These are phyloP conservation scores for Acrocephalus kingi DNA, from an alignment of 2,113 vertebrate genomes.

Conservation along the genomic window DNA sequence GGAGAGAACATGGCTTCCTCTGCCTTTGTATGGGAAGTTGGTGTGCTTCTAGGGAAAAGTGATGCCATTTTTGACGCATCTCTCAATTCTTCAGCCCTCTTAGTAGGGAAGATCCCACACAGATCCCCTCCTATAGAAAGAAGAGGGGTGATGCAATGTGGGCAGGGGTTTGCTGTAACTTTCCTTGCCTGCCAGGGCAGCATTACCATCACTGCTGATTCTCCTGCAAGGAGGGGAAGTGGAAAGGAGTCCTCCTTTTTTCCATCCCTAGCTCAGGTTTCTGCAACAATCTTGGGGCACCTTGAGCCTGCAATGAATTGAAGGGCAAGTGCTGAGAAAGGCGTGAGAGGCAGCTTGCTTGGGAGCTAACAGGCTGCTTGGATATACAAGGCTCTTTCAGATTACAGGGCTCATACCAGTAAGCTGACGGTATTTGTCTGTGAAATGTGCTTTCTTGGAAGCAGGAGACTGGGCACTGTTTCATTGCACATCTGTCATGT, in stretches of 20 bases:
- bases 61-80: neutral
- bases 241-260: neutral
- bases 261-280: neutral
- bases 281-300: neutral
- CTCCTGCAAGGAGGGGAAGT: neutral
- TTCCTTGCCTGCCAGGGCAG: neutral
- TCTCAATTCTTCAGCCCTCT: neutral
- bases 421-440: neutral
- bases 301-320: neutral
- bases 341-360: neutral
- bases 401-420: neutral
- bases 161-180: neutral
- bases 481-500: neutral
- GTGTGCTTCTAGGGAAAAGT: neutral
- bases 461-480: neutral
- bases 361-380: neutral
- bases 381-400: neutral
- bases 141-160: accelerated
- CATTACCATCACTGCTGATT: accelerated
- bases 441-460: neutral
- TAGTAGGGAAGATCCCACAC: accelerated
- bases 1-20: neutral
- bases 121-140: neutral
- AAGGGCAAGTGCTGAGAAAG: neutral
- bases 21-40: accelerated